Conservation (phyloP, 2,797 vertebrate genomes). For the Poeciliopsis turneri region DNA sequence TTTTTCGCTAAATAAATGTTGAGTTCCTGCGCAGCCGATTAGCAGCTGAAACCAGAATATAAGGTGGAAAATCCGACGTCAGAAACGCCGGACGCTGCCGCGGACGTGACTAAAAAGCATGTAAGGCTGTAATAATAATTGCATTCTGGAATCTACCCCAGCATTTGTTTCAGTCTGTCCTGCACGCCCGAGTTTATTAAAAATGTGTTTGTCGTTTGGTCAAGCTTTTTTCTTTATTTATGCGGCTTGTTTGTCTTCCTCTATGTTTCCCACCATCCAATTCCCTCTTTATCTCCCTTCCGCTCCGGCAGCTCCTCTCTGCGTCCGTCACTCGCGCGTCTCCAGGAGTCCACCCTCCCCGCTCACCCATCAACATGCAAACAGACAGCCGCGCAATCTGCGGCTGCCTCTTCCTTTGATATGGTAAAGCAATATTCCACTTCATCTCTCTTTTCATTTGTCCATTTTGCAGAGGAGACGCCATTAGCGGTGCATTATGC, state of each 20-base stretch:
- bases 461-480: slow-evolving; percentile 68
- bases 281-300: slow-evolving; percentile 27
- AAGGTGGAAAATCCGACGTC: background rate
- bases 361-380: slow-evolving; percentile 52
- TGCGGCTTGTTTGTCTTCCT: slow-evolving; percentile 29
- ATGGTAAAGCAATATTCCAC: slow-evolving; percentile 71
- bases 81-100: background rate
- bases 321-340: slow-evolving; percentile 37
- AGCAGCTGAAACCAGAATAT: background rate
- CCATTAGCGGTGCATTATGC: slow-evolving; percentile 70
- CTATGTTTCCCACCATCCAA: slow-evolving; percentile 19
- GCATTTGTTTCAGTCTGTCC: slow-evolving; percentile 19
- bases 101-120: slow-evolving; percentile 13
- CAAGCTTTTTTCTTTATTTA: slow-evolving; percentile 10
- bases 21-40: background rate
- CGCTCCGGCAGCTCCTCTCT: slow-evolving; percentile 29
- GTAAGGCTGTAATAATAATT: slow-evolving; percentile 12
- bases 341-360: slow-evolving; percentile 41
- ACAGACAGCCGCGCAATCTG: slow-evolving; percentile 51
- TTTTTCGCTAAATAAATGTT: background rate
- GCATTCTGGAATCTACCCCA: slow-evolving; percentile 12
- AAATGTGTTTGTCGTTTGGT: slow-evolving; percentile 23
- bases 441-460: slow-evolving; percentile 71
- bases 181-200: slow-evolving; percentile 13
- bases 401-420: slow-evolving; percentile 70